phyloP scores from a whole-genome alignment of 2,113 vertebrate species.

The Crotalus viridis region DNA sequence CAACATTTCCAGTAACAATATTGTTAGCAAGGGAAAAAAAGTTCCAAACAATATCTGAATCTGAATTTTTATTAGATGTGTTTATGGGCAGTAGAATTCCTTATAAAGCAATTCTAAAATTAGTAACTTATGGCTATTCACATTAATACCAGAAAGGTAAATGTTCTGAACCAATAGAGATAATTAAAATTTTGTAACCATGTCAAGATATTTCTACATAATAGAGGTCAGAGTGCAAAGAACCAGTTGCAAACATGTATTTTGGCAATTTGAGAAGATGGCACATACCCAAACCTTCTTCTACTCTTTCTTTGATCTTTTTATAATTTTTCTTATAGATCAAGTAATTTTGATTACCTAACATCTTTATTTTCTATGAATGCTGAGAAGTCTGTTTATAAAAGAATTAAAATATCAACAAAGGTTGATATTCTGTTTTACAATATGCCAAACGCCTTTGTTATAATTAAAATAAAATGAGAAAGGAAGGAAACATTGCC shows the following conservation, averaged over 20 bases:
- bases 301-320: neutral
- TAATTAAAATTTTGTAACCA: neutral
- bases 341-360: neutral
- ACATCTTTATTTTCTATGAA: neutral
- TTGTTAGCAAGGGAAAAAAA: slow-evolving; percentile 14
- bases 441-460: neutral
- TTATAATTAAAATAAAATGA: neutral
- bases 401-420: neutral
- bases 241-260: neutral
- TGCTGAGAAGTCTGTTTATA: neutral
- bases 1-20: neutral
- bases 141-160: neutral
- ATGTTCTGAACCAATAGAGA: neutral
- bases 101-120: slow-evolving; percentile 5
- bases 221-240: neutral
- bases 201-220: neutral
- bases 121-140: neutral
- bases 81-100: neutral
- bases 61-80: neutral
- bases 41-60: neutral
- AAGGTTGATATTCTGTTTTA: neutral
- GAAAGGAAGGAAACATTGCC: neutral
- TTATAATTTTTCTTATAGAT: neutral
- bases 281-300: neutral
- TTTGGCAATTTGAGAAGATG: neutral